These are phyloP conservation scores for Platysternon megacephalum DNA, from an alignment of 2,113 vertebrate species.

Conservation along the genomic window DNA sequence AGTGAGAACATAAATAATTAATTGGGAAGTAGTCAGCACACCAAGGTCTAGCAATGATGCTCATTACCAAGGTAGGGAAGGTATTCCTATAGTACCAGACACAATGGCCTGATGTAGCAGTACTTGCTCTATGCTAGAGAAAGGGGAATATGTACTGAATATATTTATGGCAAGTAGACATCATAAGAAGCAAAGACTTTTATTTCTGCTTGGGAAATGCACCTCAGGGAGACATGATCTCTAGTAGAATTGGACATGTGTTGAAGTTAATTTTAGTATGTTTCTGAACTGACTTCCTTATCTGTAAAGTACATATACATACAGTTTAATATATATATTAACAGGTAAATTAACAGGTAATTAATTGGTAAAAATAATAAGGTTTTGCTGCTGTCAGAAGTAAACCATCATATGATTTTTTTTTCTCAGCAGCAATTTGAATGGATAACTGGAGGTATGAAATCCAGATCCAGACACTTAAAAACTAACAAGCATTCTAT, in stretches of 20 bases:
- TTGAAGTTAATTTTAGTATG: neutral
- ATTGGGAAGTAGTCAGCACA: neutral
- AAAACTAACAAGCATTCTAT: neutral
- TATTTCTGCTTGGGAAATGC: neutral
- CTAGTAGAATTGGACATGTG: neutral
- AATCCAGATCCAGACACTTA: neutral
- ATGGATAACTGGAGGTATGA: conserved; percentile 34
- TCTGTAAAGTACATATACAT: neutral
- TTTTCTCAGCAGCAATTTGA: neutral
- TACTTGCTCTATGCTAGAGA: neutral
- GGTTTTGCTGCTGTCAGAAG: neutral
- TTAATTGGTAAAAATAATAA: neutral
- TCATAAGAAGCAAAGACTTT: neutral
- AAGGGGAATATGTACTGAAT: neutral
- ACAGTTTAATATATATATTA: neutral
- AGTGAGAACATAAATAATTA: neutral
- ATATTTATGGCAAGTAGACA: neutral
- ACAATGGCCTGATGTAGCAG: neutral
- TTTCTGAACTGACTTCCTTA: neutral
- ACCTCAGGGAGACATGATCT: neutral
- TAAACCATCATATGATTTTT: neutral
- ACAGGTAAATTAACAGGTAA: no score
- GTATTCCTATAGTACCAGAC: neutral
- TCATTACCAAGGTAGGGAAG: neutral
- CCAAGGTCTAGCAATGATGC: neutral